Percentiles rank a stretch among this genome's conserved stretches.
phyloP scores from a whole-genome alignment of 1,140 invertebrate species.

The Lasioglossum albipes region DNA sequence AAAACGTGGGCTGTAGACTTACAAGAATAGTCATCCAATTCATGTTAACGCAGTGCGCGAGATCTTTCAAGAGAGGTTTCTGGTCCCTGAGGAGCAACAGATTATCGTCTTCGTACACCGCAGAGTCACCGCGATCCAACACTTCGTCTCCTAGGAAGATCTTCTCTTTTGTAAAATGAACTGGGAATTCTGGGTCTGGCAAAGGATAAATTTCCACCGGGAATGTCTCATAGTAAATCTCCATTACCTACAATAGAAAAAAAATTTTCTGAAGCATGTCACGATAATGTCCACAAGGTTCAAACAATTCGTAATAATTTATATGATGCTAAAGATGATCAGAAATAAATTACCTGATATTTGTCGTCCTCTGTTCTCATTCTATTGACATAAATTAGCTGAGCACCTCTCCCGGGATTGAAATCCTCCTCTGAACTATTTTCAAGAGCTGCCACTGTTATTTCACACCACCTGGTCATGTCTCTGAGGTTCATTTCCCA shows the following conservation, averaged over 20 bases:
- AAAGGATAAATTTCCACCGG: slow-evolving; percentile 77
- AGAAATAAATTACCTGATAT: slow-evolving; percentile 78
- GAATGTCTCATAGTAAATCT: slow-evolving; percentile 84
- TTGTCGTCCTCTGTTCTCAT: slow-evolving; percentile 89
- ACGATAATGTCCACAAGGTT: no score
- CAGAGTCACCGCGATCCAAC: slow-evolving; percentile 74
- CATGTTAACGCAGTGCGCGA: slow-evolving; percentile 92
- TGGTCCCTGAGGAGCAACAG: slow-evolving; percentile 86
- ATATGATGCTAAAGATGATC: background rate
- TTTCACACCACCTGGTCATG: slow-evolving; percentile 94
- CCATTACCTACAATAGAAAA: slow-evolving; percentile 77
- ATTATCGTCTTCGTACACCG: slow-evolving; percentile 76
- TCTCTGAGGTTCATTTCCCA: slow-evolving; percentile 99
- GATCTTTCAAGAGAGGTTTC: slow-evolving; percentile 84
- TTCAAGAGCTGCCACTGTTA: slow-evolving; percentile 72
- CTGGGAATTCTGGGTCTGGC: slow-evolving; percentile 75
- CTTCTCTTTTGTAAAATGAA: slow-evolving; percentile 80
- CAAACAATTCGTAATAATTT: no score
- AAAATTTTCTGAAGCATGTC: background rate
- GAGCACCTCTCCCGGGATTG: slow-evolving; percentile 85
- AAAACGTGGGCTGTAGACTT: slow-evolving; percentile 67
- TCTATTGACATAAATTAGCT: slow-evolving; percentile 89
- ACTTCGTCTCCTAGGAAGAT: slow-evolving; percentile 83
- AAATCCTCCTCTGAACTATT: slow-evolving; percentile 34
- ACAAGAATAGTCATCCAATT: slow-evolving; percentile 96